phyloP scores from a whole-genome alignment of 2,797 vertebrate species.

The Pangasius sanitwongsei region DNA sequence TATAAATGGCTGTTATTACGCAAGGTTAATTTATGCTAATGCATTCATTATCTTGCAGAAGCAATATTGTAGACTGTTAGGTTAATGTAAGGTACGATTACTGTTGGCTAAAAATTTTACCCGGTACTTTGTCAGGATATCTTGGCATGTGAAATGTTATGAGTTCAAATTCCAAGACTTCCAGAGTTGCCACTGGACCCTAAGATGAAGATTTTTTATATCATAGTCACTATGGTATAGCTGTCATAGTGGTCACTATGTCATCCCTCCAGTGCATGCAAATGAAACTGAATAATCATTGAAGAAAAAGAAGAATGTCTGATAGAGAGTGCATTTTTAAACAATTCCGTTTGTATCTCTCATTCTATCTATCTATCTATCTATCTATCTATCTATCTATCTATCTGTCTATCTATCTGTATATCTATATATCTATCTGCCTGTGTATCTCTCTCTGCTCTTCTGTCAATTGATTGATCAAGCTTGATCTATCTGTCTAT shows the following conservation, averaged over 20 bases:
- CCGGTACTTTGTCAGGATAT: background rate
- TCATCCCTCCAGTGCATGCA: background rate
- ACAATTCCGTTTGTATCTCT: no score
- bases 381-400: background rate
- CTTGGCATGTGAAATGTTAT: background rate
- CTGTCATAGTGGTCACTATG: background rate
- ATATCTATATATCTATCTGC: background rate
- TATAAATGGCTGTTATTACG: background rate
- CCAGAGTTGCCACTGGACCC: background rate
- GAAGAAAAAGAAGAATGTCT: background rate
- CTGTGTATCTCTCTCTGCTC: background rate
- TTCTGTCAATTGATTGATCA: background rate
- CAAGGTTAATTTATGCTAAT: slow-evolving; percentile 3
- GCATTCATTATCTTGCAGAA: background rate
- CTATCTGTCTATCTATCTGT: background rate
- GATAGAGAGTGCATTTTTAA: no score
- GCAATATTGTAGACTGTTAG: background rate
- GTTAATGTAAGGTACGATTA: background rate
- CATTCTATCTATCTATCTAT: background rate
- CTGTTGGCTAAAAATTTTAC: background rate
- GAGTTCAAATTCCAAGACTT: background rate
- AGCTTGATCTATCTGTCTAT: background rate
- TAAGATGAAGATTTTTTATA: no score
- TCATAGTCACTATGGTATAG: background rate
- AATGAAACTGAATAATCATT: background rate